These are phyloP conservation scores for Desmodus rotundus DNA, from an alignment of 2,113 vertebrate genomes.

Conservation along the genomic window DNA sequence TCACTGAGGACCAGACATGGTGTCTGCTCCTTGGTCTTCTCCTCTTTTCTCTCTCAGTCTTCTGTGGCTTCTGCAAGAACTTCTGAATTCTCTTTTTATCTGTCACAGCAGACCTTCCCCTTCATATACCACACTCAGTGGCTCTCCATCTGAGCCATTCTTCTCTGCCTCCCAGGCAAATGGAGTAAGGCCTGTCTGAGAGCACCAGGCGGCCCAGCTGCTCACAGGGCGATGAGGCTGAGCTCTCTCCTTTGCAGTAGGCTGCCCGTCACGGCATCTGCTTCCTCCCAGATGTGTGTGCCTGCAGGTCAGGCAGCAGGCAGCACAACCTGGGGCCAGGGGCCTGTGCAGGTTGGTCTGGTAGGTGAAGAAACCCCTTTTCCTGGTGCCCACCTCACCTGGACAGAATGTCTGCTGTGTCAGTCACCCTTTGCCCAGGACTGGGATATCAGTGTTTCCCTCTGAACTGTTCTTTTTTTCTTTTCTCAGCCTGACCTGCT, in stretches of 20 bases:
- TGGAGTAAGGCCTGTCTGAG: not conserved
- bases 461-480: slow-evolving; percentile 41
- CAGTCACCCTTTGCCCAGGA: not conserved
- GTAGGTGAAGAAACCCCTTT: not conserved
- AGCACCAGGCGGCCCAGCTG: not conserved
- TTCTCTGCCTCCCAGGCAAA: not conserved
- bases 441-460: not conserved
- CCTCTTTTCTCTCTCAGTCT: not conserved
- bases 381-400: not conserved
- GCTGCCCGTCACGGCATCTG: accelerated
- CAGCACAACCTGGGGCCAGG: not conserved
- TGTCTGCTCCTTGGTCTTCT: not conserved
- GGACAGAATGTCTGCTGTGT: not conserved
- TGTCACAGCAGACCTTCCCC: not conserved
- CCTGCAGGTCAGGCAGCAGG: not conserved
- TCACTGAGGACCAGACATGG: not conserved
- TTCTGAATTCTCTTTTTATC: not conserved
- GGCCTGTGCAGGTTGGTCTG: not conserved
- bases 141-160: not conserved
- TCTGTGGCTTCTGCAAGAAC: not conserved
- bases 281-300: not conserved
- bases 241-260: not conserved
- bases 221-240: not conserved
- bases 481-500: slow-evolving; percentile 91
- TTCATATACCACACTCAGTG: not conserved